Conservation (phyloP, 2,797 vertebrate species). For the Fratercula arctica region DNA sequence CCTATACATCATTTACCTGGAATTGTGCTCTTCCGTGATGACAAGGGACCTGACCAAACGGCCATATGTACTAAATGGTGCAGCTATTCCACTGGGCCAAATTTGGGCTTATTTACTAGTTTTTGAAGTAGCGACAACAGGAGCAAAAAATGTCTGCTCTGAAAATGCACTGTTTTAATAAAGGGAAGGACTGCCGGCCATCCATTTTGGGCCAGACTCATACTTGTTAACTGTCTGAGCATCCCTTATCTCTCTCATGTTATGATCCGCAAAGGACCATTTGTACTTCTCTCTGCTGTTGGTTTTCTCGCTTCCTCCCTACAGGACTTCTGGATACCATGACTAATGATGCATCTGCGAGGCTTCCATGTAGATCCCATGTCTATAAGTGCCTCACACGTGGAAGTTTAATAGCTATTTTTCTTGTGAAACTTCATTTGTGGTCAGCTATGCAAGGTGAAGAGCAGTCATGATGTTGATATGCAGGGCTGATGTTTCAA, state of each 20-base stretch:
- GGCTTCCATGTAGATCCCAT: background rate
- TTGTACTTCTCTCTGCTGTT: background rate
- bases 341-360: slow-evolving; percentile 12
- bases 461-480: background rate
- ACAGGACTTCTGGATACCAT: background rate
- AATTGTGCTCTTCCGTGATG: slow-evolving; percentile 50
- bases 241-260: background rate
- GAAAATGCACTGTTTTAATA: slow-evolving; percentile 44
- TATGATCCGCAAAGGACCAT: background rate
- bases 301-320: background rate
- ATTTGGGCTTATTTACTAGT: slow-evolving; percentile 59
- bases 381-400: background rate
- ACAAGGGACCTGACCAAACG: slow-evolving; percentile 45
- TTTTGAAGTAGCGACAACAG: slow-evolving; percentile 27
- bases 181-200: background rate
- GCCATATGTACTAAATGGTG: slow-evolving; percentile 56
- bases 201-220: background rate
- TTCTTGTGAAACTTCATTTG: slow-evolving; percentile 16
- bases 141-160: background rate
- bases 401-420: slow-evolving; percentile 1
- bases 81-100: slow-evolving; percentile 63
- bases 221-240: background rate
- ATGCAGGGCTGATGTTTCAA: background rate
- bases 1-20: slow-evolving; percentile 74
- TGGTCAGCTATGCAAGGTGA: slow-evolving; percentile 17